These are phyloP conservation scores for Hipposideros larvatus DNA, from an alignment of 2,797 vertebrate genomes.

Conservation along the genomic window DNA sequence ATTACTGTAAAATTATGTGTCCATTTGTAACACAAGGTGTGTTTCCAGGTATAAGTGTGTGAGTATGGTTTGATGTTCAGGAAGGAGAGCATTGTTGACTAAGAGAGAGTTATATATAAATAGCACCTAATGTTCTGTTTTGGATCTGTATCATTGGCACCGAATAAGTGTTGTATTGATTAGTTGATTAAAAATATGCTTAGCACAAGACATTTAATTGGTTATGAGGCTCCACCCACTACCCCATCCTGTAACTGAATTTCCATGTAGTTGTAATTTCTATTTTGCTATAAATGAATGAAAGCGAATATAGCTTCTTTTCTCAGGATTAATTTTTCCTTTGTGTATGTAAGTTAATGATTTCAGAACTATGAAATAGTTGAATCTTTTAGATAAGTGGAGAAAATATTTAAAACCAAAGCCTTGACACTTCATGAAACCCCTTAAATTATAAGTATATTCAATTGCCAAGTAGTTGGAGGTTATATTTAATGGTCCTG, in stretches of 20 bases:
- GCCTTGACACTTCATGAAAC: not conserved
- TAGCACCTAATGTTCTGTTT: not conserved
- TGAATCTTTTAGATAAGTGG: not conserved
- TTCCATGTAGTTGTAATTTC: not conserved
- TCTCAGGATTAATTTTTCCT: not conserved
- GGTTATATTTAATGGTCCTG: not conserved
- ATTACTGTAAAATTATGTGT: not conserved
- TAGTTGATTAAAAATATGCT: not conserved
- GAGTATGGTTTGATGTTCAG: not conserved
- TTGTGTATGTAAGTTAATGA: not conserved
- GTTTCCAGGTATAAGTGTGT: not conserved
- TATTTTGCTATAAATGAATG: not conserved
- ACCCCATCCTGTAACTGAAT: not conserved
- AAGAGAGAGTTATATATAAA: not conserved
- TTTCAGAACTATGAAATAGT: not conserved
- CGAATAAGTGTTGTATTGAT: not conserved
- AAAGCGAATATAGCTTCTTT: not conserved
- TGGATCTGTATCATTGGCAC: not conserved
- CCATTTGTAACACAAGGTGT: not conserved
- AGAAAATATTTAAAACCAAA: constrained; percentile 18
- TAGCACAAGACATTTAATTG: not conserved
- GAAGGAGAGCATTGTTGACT: not conserved
- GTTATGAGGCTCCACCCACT: not conserved
- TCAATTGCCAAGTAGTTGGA: not conserved
- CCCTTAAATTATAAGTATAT: not conserved